Base-by-base conservation (phyloP, 2,888 invertebrate genomes). In the Noctua fimbriata region DNA sequence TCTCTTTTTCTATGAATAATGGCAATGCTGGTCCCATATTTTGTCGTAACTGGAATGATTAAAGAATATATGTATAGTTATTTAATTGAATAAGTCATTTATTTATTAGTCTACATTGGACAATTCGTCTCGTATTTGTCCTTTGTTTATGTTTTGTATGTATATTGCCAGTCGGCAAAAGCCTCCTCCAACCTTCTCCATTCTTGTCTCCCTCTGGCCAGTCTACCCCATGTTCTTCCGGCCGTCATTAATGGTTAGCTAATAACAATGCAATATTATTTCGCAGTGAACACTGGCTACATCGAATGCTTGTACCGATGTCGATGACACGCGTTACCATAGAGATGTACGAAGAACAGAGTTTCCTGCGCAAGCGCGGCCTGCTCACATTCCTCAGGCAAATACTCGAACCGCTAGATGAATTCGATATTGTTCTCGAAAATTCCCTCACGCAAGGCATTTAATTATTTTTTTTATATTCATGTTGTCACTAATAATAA, bases 271-370 rank as follows among this genome's bases (percentile, higher is more conserved):
- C 66, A 70, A 72, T 76, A 9, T 79, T 70, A 73, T 81, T 89
- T 95, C 95, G 78, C 94, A 99, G 99, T 90, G 99, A 99, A 93
- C 98, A 98, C 94, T 97, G 99, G 93, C 97, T 99, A 75, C 99
- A 99, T 93, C 98, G 98, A 78, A 98, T 99, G 98, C 96, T 99
- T 77, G 98, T 98, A n/a, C 98, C 99, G 71, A 98, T 99, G 98
- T 98, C 99, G 3, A 97, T 98, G 91, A 98, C 99, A 32, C 98
- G 99, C 84, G 98, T 99, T 10, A 99, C 99, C 0, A 94, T 97
- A 14, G 99, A 99, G 93, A 99, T 99, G 99, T 99, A 99, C 93
- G 99, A 99, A 93, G 99, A 99, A 92, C 98, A 98, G 90, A 99
- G 99, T 76, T 99, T 99, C 95, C 97, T 99, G 82, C 98, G 99